phyloP scores from a whole-genome alignment of 2,113 vertebrate species.

The Chamaea fasciata region DNA sequence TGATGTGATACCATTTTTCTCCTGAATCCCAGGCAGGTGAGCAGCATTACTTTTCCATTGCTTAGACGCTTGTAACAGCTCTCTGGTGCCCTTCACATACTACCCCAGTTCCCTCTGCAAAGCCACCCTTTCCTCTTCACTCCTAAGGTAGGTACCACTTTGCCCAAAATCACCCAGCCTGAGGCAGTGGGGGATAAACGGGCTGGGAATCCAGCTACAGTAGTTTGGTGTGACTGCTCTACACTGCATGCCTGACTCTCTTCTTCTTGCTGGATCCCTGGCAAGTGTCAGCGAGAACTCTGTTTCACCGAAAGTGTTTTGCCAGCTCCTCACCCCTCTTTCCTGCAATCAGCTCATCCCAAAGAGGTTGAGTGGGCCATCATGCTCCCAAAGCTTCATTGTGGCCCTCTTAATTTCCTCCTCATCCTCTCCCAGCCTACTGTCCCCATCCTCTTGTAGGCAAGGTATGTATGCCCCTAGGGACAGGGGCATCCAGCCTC shows the following conservation, averaged over 20 bases:
- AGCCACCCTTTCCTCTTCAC: neutral
- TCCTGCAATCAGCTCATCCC: neutral
- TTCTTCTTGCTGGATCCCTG: neutral
- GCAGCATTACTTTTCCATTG: neutral
- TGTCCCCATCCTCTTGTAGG: fast-evolving
- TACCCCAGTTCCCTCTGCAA: neutral
- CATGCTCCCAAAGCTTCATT: neutral
- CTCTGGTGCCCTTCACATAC: neutral
- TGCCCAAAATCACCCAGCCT: neutral
- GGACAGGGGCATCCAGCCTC: neutral
- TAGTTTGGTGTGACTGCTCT: neutral
- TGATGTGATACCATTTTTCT: neutral
- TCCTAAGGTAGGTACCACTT: neutral
- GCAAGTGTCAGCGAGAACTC: neutral
- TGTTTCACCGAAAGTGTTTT: neutral
- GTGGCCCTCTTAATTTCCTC: neutral
- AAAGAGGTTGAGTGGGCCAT: fast-evolving
- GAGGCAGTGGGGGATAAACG: neutral
- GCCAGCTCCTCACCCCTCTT: neutral
- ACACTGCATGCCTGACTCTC: neutral
- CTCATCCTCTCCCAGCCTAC: neutral
- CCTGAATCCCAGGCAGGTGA: neutral
- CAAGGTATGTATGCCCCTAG: neutral
- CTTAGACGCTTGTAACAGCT: neutral
- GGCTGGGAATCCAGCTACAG: neutral